Evolutionary conservation across 30 jellyfish, hydroid and myxozoan species (phyloP).

Genomic region (Chrysaora quinquecirrha): DNA sequence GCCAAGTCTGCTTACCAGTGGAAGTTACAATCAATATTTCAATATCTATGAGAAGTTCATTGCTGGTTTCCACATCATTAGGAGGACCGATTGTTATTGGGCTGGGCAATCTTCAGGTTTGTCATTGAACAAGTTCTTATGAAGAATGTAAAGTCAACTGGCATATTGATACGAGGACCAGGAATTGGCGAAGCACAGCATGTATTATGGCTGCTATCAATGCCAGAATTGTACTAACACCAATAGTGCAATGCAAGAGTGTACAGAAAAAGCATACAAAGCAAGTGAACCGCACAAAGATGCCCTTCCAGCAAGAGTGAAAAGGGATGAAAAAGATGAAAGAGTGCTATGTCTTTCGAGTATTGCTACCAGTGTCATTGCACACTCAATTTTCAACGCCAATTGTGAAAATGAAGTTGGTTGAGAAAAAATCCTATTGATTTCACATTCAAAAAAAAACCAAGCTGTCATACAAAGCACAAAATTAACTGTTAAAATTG

Average conservation of each 20-base stretch:
- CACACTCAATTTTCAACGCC: conserved; percentile 26
- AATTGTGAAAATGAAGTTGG: conserved; percentile 43
- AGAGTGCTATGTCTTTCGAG: background rate
- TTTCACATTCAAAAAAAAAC: conserved; percentile 22
- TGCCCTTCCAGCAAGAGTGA: conserved; percentile 9
- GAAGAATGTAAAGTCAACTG: conserved; percentile 43
- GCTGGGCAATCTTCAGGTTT: conserved; percentile 57
- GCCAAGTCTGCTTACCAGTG: conserved; percentile 17
- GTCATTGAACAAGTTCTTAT: conserved; percentile 59
- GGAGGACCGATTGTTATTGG: conserved; percentile 52
- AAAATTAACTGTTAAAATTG: conserved; percentile 14
- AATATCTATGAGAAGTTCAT: conserved; percentile 7
- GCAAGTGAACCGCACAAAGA: conserved; percentile 70
- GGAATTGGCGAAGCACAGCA: conserved; percentile 54
- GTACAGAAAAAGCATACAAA: conserved; percentile 14
- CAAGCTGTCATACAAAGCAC: conserved; percentile 31
- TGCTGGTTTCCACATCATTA: conserved; percentile 23
- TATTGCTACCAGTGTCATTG: conserved; percentile 48
- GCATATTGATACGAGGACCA: conserved; percentile 49
- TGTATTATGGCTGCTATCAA: conserved; percentile 36
- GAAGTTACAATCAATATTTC: background rate
- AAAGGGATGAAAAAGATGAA: conserved; percentile 41
- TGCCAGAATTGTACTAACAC: conserved; percentile 46
- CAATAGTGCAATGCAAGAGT: conserved; percentile 42
- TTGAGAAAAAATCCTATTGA: conserved; percentile 9